Conservation (phyloP, 2,113 vertebrate genomes). For the Taxidea taxus region DNA sequence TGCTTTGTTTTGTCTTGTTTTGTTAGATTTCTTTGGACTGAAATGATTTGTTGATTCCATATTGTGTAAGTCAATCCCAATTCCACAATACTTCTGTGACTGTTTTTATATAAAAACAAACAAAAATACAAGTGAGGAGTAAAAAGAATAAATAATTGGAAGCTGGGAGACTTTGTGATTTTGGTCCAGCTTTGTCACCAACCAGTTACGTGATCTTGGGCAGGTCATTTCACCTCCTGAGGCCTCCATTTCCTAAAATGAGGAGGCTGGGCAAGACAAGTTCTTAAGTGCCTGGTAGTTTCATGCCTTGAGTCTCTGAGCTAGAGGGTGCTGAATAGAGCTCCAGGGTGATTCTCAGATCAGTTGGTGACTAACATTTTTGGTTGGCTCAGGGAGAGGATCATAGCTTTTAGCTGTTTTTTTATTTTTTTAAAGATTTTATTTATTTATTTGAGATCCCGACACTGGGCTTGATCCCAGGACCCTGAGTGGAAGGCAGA, state of each 20-base stretch:
- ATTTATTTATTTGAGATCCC: background rate
- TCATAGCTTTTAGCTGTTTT: background rate
- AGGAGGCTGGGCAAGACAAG: background rate
- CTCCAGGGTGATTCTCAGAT: background rate
- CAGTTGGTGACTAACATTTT: background rate
- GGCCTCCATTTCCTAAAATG: background rate
- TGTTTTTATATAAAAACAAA: background rate
- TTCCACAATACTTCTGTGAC: constrained; percentile 31
- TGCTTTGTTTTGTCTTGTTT: constrained; percentile 20
- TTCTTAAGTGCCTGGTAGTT: background rate
- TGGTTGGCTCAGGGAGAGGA: background rate
- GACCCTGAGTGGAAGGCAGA: background rate
- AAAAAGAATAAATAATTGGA: constrained; percentile 32
- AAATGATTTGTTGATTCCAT: constrained; percentile 61
- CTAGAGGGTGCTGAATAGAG: background rate
- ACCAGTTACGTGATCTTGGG: constrained; percentile 15
- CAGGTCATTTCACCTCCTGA: background rate
- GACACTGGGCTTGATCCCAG: background rate
- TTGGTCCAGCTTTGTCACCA: background rate
- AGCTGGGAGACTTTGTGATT: background rate
- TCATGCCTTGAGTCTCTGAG: background rate
- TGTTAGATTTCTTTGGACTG: constrained; percentile 47
- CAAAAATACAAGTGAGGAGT: background rate
- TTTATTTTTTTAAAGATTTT: background rate
- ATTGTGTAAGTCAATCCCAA: constrained; percentile 31